Evolutionary conservation across 35 echinoderm and acorn worm genomes (phyloP), one percentile per base, ranked within the genome.

Genomic region (Heliocidaris erythrogramma): DNA sequence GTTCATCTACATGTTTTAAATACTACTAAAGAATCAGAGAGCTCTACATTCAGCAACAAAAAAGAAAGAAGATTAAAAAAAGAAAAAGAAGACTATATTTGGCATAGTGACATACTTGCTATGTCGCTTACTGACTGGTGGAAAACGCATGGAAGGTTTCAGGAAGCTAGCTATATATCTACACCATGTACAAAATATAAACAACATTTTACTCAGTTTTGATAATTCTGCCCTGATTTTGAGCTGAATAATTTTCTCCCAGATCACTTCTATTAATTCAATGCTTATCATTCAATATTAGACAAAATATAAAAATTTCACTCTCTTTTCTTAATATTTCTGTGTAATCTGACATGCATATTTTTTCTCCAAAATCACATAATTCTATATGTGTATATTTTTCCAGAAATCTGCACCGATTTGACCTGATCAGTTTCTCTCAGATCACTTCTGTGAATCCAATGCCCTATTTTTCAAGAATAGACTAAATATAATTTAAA

Each of bases 151-250:
- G 65, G 65, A 78, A 78, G 65, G 65, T 78, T 78, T 78, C 65
- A 24, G 65, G 65, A 78, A 78, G 65, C 65, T 78, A 78, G 65
- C 65, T 78, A 78, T 78, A 78, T 78, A 78, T 78, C 65, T 78
- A 78, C 65, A 78, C 7, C 65, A 78, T 78, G 27, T 78, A 78
- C 65, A 78, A 78, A 78, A 29, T 78, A 78, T 78, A 78, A 78
- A 78, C 52, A 56, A 56, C 65, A 78, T 78, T 78, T 21, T 21
- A 78, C 27, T 78, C 18, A n/a, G 8, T 78, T 78, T 5, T 78
- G 5, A 7, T 78, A n/a, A 6, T 21, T 78, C 18, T 78, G 65
- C 65, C 27, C 21, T n/a, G 27, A 78, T 13, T 13, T 13, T 56
- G 14, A 56, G 0, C 52, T 8, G 18, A 78, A 78, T 21, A 27